A percentile compares a stretch with the other conserved stretches of the same genome.
Conservation (phyloP, 2,113 vertebrate genomes). For the Amblyornis subalaris region DNA sequence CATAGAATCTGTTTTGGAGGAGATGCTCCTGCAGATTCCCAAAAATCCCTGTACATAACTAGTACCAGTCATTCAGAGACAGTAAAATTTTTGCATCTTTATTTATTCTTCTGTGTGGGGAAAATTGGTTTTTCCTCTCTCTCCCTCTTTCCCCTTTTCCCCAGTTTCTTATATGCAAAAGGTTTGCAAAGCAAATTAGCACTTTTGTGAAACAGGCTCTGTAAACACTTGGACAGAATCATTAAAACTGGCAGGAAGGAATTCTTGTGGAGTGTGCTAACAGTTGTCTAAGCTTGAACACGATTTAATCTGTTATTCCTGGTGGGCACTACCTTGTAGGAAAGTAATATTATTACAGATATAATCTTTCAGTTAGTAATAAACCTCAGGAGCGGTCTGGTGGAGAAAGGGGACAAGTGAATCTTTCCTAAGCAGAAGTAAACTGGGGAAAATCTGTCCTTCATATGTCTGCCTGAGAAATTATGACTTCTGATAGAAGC, state of each 20-base stretch:
- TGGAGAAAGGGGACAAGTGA: background rate
- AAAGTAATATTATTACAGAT: slow-evolving; percentile 36
- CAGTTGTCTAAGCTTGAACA: background rate
- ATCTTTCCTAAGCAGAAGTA: background rate
- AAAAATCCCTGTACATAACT: background rate
- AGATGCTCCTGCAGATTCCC: background rate
- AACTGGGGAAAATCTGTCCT: background rate
- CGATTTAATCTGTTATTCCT: slow-evolving; percentile 34
- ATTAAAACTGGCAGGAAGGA: background rate
- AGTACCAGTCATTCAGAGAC: background rate
- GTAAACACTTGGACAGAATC: background rate
- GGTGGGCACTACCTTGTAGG: slow-evolving; percentile 16
- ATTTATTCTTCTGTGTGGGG: background rate
- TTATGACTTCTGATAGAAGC: background rate
- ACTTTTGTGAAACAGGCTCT: background rate
- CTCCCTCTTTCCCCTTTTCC: fast-evolving
- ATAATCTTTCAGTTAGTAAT: background rate
- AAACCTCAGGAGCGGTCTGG: background rate
- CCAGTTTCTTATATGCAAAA: fast-evolving
- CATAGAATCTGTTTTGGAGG: background rate
- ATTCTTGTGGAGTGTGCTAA: background rate
- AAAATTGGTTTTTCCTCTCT: background rate
- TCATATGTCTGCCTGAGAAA: background rate
- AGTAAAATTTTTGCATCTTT: background rate
- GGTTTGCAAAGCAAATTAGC: background rate